These are phyloP conservation scores for Sebastes nivosus DNA, from an alignment of 2,797 vertebrate genomes.

Conservation along the genomic window DNA sequence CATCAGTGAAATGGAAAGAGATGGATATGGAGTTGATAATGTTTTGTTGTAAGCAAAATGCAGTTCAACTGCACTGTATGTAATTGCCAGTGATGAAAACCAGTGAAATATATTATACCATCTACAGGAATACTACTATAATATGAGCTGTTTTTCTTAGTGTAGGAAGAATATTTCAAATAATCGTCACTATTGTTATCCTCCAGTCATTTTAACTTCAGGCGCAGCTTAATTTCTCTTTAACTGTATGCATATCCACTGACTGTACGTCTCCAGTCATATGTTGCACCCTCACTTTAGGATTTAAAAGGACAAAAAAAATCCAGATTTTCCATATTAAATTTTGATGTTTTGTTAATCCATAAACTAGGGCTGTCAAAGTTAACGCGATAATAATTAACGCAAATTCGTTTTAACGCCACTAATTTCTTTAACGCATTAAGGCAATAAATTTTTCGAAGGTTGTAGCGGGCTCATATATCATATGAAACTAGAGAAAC, in stretches of 20 bases:
- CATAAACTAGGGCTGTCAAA: slow-evolving; percentile 1
- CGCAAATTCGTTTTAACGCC: fast-evolving
- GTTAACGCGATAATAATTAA: no score
- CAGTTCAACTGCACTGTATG: background rate
- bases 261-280: background rate
- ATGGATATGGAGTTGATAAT: background rate
- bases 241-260: background rate
- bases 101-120: background rate
- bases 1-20: background rate
- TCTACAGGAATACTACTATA: background rate
- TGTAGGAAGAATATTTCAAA: background rate
- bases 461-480: no score
- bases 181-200: background rate
- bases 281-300: slow-evolving; percentile 26
- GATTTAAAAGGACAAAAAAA: slow-evolving; percentile 32
- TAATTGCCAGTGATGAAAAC: background rate
- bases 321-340: slow-evolving; percentile 14
- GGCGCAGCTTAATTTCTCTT: background rate
- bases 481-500: no score
- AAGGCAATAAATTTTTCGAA: no score
- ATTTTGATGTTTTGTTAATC: slow-evolving; percentile 19
- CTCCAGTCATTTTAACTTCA: background rate
- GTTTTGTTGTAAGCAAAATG: slow-evolving; percentile 5
- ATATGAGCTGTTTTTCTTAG: background rate
- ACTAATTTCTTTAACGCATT: no score